Percentiles rank a stretch among this genome's conserved stretches.
Conservation (phyloP, 2,888 invertebrate species). For the Trichopoda pennipes region DNA sequence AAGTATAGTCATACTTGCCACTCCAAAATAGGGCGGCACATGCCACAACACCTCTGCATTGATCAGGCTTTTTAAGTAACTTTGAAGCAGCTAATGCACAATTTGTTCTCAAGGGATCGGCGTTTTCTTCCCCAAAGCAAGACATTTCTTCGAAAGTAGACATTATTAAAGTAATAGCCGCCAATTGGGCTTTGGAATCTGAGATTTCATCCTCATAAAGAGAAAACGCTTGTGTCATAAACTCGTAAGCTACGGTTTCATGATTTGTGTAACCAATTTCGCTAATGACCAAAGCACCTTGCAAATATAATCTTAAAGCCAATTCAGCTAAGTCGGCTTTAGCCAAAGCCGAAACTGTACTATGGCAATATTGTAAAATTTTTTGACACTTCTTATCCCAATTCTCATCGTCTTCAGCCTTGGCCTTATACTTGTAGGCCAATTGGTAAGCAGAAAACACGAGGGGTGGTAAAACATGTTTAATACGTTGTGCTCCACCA, state of each 20-base stretch:
- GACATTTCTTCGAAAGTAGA: constrained; percentile 97
- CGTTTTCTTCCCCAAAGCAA: constrained; percentile 97
- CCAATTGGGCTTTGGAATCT: constrained; percentile 97
- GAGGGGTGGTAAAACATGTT: constrained; percentile 95
- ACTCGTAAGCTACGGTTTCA: constrained; percentile 99
- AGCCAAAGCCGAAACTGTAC: constrained; percentile 95
- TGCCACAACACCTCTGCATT: constrained; percentile 95
- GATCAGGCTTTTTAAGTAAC: constrained; percentile 98
- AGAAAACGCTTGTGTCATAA: constrained; percentile 95
- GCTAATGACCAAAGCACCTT: constrained; percentile 96
- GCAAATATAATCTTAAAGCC: constrained; percentile 95
- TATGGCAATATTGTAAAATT: constrained; percentile 98
- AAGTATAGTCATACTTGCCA: constrained; percentile 83
- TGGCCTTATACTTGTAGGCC: constrained; percentile 90
- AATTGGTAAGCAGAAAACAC: constrained; percentile 96
- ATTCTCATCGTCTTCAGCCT: constrained; percentile 93
- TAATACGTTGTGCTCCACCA: constrained; percentile 94
- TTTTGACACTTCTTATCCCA: constrained; percentile 99
- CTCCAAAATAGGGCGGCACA: constrained; percentile 99
- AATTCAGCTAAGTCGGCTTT: constrained; percentile 97
- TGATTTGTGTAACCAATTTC: constrained; percentile 96
- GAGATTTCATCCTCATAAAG: constrained; percentile 99
- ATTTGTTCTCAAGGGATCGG: constrained; percentile 96
- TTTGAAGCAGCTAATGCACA: constrained; percentile 98
- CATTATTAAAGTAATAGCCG: constrained; percentile 96